Evolutionary conservation across 1,140 invertebrate species (phyloP).

Genomic region (Philotrypesis tridentata): DNA sequence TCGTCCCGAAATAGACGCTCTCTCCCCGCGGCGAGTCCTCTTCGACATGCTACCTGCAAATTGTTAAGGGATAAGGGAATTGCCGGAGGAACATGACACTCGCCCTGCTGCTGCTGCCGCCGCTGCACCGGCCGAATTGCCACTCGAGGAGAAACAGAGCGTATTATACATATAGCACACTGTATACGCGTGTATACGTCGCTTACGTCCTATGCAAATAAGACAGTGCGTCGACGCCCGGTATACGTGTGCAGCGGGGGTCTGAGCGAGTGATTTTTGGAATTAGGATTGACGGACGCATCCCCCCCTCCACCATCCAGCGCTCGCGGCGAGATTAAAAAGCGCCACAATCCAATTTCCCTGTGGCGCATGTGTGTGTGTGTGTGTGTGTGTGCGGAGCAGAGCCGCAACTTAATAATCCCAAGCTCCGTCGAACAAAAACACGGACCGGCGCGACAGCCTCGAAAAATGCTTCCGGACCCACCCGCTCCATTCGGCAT

Average conservation of each 20-base stretch:
- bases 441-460: neutral
- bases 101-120: too few relatives aligned
- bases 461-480: neutral
- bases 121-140: neutral
- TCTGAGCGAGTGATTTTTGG: neutral
- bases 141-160: neutral
- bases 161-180: neutral
- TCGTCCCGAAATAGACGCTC: conserved; percentile 13
- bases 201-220: conserved; percentile 26
- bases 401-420: neutral
- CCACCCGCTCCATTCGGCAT: neutral
- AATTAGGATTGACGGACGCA: neutral
- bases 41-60: conserved; percentile 36
- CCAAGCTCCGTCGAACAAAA: neutral
- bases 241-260: neutral
- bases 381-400: too few relatives aligned
- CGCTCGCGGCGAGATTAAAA: neutral
- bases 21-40: neutral
- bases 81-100: conserved; percentile 15
- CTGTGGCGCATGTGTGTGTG: too few relatives aligned
- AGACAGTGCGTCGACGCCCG: conserved; percentile 1
- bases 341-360: neutral
- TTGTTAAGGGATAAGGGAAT: conserved; percentile 51
- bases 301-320: neutral
- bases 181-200: too few relatives aligned